Conservation (phyloP, 2,113 vertebrate genomes). For the Neofelis nebulosa region DNA sequence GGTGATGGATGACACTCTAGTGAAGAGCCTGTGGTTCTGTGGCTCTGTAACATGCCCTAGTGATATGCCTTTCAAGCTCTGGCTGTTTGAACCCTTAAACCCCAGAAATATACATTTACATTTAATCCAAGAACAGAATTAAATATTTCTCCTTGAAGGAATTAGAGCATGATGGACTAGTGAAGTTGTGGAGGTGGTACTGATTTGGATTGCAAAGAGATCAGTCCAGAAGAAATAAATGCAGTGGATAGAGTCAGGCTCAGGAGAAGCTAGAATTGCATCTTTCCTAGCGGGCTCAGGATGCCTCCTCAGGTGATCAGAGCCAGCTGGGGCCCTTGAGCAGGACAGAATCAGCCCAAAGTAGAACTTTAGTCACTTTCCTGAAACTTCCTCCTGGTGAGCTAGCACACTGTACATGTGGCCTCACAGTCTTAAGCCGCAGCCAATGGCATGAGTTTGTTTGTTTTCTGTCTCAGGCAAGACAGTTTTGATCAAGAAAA, state of each 20-base stretch:
- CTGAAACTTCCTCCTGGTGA: conserved; percentile 81
- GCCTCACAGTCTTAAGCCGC: conserved; percentile 71
- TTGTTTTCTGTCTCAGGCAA: conserved; percentile 46
- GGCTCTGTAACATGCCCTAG: not conserved
- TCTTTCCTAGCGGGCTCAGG: not conserved
- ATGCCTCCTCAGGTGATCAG: not conserved
- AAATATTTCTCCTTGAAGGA: conserved; percentile 36
- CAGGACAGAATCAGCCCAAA: conserved; percentile 4
- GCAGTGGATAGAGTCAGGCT: not conserved
- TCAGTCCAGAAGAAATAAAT: not conserved
- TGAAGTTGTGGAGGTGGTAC: not conserved
- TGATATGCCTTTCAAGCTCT: not conserved
- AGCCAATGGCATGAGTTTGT: not conserved
- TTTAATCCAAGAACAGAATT: conserved; percentile 23
- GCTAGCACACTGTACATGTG: conserved; percentile 76
- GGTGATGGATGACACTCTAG: not conserved
- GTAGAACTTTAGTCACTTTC: conserved; percentile 63
- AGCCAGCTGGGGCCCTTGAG: conserved; percentile 66
- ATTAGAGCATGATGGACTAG: conserved; percentile 25
- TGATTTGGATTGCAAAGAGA: not conserved
- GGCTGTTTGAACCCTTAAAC: conserved; percentile 32
- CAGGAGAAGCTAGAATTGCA: not conserved
- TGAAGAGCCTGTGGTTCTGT: not conserved
- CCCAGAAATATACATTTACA: not conserved
- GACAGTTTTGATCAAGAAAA: conserved; percentile 67